Percentiles rank a stretch among this genome's conserved stretches.
Evolutionary conservation across 2,888 invertebrate species (phyloP).

Genomic region (Ennomos fuscantarius): DNA sequence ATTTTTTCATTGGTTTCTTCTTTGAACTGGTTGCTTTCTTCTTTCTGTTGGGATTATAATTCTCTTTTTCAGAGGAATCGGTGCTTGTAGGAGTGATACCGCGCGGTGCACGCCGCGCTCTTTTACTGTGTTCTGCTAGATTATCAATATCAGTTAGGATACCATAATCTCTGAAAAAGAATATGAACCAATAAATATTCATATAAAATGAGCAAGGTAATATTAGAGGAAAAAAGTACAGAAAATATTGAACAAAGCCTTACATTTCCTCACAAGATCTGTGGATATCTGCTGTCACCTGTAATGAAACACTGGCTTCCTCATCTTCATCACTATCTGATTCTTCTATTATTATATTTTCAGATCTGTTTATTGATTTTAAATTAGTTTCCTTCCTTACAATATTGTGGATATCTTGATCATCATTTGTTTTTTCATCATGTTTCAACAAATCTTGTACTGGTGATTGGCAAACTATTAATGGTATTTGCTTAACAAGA

Average conservation of each 20-base stretch:
- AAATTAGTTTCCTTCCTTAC: not conserved
- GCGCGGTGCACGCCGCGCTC: slow-evolving; percentile 50
- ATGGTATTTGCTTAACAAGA: slow-evolving; percentile 5
- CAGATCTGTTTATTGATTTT: slow-evolving; percentile 24
- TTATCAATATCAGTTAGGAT: slow-evolving; percentile 55
- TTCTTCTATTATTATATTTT: slow-evolving; percentile 58
- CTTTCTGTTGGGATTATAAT: slow-evolving; percentile 69
- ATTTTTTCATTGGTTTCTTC: slow-evolving; percentile 52
- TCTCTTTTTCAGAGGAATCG: slow-evolving; percentile 79
- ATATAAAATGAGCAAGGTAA: too few relatives aligned
- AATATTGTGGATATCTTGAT: not conserved
- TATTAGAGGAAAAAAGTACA: too few relatives aligned
- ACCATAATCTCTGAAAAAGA: slow-evolving; percentile 58
- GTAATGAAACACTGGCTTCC: slow-evolving; percentile 47
- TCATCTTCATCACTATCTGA: slow-evolving; percentile 65
- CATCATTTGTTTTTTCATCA: slow-evolving; percentile 11
- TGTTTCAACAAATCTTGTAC: slow-evolving; percentile 50
- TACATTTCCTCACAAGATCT: slow-evolving; percentile 59
- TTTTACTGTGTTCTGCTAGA: slow-evolving; percentile 42
- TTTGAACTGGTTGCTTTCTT: slow-evolving; percentile 48
- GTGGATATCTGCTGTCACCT: slow-evolving; percentile 66
- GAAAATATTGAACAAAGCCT: slow-evolving; percentile 34
- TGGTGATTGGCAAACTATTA: slow-evolving; percentile 8
- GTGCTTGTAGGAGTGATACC: slow-evolving; percentile 67
- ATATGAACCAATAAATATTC: slow-evolving; percentile 6